phyloP scores from a whole-genome alignment of 2,797 vertebrate species.

The Lagorchestes hirsutus region DNA sequence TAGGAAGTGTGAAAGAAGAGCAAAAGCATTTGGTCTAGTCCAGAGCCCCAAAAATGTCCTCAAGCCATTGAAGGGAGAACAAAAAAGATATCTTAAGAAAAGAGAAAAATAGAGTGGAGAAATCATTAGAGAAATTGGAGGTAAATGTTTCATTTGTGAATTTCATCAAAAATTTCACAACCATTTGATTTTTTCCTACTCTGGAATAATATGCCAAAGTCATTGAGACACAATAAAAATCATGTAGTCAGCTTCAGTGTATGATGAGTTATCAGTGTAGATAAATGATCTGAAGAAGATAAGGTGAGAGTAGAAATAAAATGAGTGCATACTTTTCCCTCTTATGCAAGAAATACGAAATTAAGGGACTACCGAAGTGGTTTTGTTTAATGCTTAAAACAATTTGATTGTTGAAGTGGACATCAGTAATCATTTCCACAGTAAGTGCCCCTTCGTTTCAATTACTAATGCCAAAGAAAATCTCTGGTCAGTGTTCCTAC shows the following conservation, averaged over 20 bases:
- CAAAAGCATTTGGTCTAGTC: background rate
- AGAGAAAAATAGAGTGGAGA: background rate
- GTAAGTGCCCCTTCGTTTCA: background rate
- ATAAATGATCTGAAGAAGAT: background rate
- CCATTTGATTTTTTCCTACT: background rate
- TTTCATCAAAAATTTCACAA: background rate
- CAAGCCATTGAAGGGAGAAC: background rate
- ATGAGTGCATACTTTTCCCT: background rate
- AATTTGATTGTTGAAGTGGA: background rate
- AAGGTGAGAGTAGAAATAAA: background rate
- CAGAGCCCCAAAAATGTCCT: background rate
- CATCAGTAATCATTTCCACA: background rate
- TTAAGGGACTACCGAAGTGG: background rate
- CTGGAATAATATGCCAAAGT: background rate
- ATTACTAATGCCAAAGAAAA: background rate
- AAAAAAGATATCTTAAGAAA: background rate
- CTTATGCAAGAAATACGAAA: background rate
- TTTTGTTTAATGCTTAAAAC: background rate
- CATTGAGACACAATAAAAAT: background rate
- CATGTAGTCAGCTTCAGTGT: background rate
- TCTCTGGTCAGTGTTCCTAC: background rate
- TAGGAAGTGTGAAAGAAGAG: background rate
- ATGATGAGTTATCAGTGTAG: background rate
- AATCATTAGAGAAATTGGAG: background rate
- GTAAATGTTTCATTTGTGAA: background rate